Evolutionary conservation across 2,113 vertebrate genomes (phyloP), one percentile per base, ranked within the genome.

Genomic region (Setophaga kirtlandii): DNA sequence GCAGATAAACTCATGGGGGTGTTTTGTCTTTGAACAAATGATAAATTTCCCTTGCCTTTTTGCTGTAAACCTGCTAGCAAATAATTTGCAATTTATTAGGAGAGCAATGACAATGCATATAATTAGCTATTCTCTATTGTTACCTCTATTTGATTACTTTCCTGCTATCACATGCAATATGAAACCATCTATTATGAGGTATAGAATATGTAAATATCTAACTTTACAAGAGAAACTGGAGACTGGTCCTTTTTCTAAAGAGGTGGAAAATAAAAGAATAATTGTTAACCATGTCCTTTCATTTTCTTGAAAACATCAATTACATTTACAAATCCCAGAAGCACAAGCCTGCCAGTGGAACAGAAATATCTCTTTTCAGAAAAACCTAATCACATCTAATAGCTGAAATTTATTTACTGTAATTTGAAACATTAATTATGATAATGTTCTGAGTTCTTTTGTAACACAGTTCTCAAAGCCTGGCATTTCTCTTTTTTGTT

Each of bases 211-310:
- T 90, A 98, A 96, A 97, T 96, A 96, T 94, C 87, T 95, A 96
- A 97, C 93, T 94, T 96, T 92, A 73, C 90, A 76, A 79, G 75
- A 94, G 81, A 95, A 97, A 96, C 81, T 87, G 77, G 90, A 94
- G 83, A 84, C 86, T 78, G 65, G 63, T 93, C 88, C 68, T 94
- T 96, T 97, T 95, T 89, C 94, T 93, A 92, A 97, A 92, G 95
- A 97, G 93, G 77, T 95, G 82, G 81, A 50, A 97, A 98, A 97
- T 96, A 94, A 97, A 97, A 95, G 94, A 96, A 91, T 97, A 96
- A 97, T 98, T 97, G 96, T 97, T 96, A 97, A 96, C 95, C 91
- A 17, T 83, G 91, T 97, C 97, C 91, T 96, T 98, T 97, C 90
- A 96, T 91, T 77, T 96, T 90, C 96, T 93, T 94, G 94, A 97